Conservation (phyloP, 2,113 vertebrate genomes). For the Ailuropoda melanoleuca region DNA sequence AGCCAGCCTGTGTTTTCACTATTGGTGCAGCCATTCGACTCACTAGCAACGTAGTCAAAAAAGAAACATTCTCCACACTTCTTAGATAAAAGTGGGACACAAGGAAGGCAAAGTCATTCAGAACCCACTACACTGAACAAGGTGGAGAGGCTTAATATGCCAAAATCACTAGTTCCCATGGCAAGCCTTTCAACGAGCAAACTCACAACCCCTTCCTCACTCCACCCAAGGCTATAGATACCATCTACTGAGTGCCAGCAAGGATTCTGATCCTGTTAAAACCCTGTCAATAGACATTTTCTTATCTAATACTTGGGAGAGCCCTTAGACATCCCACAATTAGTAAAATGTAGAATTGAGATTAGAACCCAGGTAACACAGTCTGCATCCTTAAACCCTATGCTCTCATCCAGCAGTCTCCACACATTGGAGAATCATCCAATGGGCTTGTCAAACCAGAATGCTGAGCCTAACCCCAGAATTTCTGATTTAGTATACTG, state of each 20-base stretch:
- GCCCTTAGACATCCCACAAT: background rate
- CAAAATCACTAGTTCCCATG: background rate
- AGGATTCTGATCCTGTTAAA: background rate
- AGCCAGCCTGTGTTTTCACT: background rate
- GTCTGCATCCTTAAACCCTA: background rate
- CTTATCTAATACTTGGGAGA: background rate
- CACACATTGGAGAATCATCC: background rate
- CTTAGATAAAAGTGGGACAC: background rate
- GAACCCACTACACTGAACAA: background rate
- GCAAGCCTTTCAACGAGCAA: background rate
- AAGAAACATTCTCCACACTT: background rate
- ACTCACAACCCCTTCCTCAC: background rate
- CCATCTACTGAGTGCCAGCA: background rate
- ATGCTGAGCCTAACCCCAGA: background rate
- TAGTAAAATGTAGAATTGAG: background rate
- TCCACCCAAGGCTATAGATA: background rate
- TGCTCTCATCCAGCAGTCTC: background rate
- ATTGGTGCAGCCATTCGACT: background rate
- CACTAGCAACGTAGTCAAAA: background rate
- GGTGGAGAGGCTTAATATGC: background rate
- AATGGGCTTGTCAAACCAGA: background rate
- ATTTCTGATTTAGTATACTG: background rate
- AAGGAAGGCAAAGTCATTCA: background rate
- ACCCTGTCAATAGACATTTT: background rate
- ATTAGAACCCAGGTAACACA: background rate